A percentile compares a stretch with the other conserved stretches of the same genome.
phyloP scores from a whole-genome alignment of 2,888 invertebrate species.

The Protodeltote pygarga region DNA sequence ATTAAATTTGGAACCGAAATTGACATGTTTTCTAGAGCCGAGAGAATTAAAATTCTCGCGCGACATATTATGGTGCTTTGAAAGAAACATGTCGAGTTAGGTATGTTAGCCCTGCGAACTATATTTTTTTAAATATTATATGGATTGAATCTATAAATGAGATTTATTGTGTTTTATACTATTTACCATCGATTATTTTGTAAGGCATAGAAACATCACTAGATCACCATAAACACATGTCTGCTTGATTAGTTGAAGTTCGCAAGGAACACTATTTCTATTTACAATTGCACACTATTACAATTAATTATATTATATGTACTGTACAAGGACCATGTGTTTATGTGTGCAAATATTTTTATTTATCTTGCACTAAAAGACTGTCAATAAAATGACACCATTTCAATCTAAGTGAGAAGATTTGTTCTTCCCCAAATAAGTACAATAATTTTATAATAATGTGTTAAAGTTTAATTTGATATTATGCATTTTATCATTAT shows the following conservation, averaged over 20 bases:
- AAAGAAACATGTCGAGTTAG: too few relatives aligned
- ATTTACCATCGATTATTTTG: conserved; percentile 1
- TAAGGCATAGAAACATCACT: conserved; percentile 4
- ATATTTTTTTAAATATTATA: neutral
- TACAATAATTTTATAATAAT: neutral
- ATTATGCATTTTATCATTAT: conserved; percentile 2
- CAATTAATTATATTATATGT: neutral
- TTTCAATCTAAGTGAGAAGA: conserved; percentile 1
- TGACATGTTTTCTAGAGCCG: too few relatives aligned
- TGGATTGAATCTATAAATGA: conserved; percentile 1
- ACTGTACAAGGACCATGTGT: neutral
- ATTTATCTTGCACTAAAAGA: conserved; percentile 23
- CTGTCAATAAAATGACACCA: conserved; percentile 16
- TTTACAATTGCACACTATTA: conserved; percentile 2
- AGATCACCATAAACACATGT: conserved; percentile 2
- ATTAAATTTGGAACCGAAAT: too few relatives aligned
- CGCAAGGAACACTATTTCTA: neutral
- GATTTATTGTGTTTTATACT: neutral
- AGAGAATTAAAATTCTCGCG: too few relatives aligned
- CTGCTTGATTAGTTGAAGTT: neutral
- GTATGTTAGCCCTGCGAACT: too few relatives aligned
- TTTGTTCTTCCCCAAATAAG: conserved; percentile 1
- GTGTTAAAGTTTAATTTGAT: conserved; percentile 3
- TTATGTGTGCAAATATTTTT: neutral
- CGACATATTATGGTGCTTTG: too few relatives aligned